These are phyloP conservation scores for Apamea monoglypha DNA, from an alignment of 2,888 invertebrate species.

Conservation along the genomic window DNA sequence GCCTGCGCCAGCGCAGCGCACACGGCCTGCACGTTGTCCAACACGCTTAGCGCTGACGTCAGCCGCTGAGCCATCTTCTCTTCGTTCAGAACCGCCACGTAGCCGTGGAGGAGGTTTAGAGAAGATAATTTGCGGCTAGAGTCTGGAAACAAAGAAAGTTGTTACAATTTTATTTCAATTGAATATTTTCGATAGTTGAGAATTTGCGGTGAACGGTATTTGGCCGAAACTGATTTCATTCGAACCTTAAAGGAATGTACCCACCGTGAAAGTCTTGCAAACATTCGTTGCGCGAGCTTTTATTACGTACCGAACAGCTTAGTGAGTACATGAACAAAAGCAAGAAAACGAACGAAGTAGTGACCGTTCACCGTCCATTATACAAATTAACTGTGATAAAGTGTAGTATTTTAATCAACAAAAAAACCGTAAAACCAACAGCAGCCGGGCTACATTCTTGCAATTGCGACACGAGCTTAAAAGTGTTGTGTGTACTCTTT, in stretches of 20 bases:
- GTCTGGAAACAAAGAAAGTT: slow-evolving; percentile 81
- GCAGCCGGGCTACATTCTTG: neutral
- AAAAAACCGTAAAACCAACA: neutral
- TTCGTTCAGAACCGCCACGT: slow-evolving; percentile 89
- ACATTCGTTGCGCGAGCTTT: neutral
- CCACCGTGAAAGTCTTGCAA: neutral
- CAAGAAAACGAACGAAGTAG: too few species aligned
- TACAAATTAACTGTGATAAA: neutral
- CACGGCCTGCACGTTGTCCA: slow-evolving; percentile 89
- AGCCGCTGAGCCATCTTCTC: slow-evolving; percentile 75
- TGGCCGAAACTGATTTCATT: neutral
- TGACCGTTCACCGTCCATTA: neutral
- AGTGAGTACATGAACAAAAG: neutral
- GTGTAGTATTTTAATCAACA: neutral
- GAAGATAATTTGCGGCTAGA: slow-evolving; percentile 91
- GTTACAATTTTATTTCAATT: neutral
- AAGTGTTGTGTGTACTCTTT: neutral
- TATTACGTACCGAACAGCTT: neutral
- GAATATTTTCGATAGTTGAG: neutral
- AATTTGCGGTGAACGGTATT: neutral
- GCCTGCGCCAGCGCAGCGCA: slow-evolving; percentile 75
- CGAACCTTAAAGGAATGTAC: neutral
- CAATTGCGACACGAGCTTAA: neutral
- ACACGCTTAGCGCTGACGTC: slow-evolving; percentile 86
- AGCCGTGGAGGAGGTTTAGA: slow-evolving; percentile 92